Evolutionary conservation across 2,888 invertebrate genomes (phyloP).

Genomic region (Allolobophora icterica): DNA sequence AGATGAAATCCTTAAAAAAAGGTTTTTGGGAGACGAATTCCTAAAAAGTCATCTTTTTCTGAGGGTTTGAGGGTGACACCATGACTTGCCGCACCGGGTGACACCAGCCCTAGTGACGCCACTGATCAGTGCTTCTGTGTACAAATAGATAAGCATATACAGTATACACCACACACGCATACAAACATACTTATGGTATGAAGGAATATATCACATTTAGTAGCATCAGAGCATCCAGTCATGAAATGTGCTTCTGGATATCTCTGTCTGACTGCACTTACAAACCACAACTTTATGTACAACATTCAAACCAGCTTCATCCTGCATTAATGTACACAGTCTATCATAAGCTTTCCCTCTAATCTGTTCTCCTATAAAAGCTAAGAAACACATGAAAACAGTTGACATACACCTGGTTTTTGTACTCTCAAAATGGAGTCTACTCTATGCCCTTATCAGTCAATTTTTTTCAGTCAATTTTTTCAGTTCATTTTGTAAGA

Average conservation of each 20-base stretch:
- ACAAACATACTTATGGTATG: too few relatives aligned
- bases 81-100: too few relatives aligned
- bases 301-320: neutral
- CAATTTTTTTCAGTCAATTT: neutral
- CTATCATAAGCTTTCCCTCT: neutral
- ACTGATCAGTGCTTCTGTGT: too few relatives aligned
- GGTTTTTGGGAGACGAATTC: too few relatives aligned
- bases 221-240: neutral
- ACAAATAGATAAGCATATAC: too few relatives aligned
- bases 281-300: neutral
- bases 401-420: neutral
- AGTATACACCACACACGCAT: too few relatives aligned
- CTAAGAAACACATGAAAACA: neutral
- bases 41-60: too few relatives aligned
- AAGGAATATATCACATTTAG: neutral
- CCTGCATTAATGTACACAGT: neutral
- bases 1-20: too few relatives aligned
- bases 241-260: neutral
- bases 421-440: neutral
- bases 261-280: neutral
- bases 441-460: neutral
- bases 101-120: too few relatives aligned
- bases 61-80: too few relatives aligned
- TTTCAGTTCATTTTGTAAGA: neutral
- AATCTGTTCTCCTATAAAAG: neutral